Evolutionary conservation across 2,797 vertebrate genomes (phyloP).

Genomic region (Megaceryle alcyon): DNA sequence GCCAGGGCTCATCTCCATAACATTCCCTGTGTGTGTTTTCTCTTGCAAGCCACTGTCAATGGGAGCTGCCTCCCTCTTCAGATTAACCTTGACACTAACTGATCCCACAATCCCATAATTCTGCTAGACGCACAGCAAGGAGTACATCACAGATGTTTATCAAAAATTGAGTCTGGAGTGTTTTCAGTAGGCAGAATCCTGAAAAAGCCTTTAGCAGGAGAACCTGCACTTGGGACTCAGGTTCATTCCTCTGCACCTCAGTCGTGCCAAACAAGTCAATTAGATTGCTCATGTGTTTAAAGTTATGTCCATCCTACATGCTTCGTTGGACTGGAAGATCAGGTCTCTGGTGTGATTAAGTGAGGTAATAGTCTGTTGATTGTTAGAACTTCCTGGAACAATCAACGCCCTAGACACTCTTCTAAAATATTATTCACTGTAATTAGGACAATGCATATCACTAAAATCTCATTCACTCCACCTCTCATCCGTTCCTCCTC

Average conservation of each 20-base stretch:
- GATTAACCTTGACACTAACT: not conserved
- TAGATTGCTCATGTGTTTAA: not conserved
- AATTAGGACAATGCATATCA: constrained; percentile 13
- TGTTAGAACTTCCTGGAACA: constrained; percentile 46
- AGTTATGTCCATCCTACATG: not conserved
- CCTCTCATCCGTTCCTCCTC: not conserved
- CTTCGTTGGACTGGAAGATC: constrained; percentile 7
- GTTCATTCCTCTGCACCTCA: not conserved
- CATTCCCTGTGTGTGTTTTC: not conserved
- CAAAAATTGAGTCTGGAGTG: not conserved
- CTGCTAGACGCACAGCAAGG: not conserved
- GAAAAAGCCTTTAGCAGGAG: not conserved
- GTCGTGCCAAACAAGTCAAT: constrained; percentile 4
- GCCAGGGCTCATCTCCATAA: not conserved
- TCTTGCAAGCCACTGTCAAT: not conserved
- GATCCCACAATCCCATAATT: not conserved
- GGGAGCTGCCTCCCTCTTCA: not conserved
- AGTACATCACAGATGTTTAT: not conserved
- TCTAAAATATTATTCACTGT: constrained; percentile 42
- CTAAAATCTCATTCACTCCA: not conserved
- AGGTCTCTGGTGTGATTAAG: constrained; percentile 32
- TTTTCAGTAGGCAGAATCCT: not conserved
- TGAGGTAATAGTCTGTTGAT: constrained; percentile 36
- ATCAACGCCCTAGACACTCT: not conserved
- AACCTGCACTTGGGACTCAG: not conserved